phyloP scores from a whole-genome alignment of 2,797 vertebrate genomes.

The Dicrostonyx torquatus region DNA sequence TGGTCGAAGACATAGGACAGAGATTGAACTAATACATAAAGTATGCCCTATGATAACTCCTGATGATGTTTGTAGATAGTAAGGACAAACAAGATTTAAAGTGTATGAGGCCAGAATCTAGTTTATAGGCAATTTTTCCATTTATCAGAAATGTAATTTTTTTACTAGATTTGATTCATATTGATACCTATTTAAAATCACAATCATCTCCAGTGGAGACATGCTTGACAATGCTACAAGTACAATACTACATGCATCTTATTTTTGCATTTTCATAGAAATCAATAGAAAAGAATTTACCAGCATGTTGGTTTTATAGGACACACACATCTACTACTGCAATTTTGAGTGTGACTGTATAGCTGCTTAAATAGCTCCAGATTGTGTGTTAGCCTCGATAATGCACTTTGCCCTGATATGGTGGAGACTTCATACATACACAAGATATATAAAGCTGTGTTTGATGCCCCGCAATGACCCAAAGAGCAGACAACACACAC shows the following conservation, averaged over 20 bases:
- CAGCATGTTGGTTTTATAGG: neutral
- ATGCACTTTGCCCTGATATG: neutral
- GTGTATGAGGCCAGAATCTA: neutral
- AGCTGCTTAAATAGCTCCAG: conserved; percentile 35
- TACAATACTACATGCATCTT: neutral
- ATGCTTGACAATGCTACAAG: neutral
- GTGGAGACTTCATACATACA: conserved; percentile 9
- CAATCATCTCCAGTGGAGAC: neutral
- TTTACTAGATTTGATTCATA: neutral
- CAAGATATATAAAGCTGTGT: conserved; percentile 29
- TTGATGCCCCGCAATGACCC: conserved; percentile 28
- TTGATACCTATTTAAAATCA: conserved; percentile 13
- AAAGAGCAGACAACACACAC: neutral
- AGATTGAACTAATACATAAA: neutral
- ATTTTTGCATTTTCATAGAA: conserved; percentile 8
- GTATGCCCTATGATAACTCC: neutral
- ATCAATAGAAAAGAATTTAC: conserved; percentile 35
- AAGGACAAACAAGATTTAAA: neutral
- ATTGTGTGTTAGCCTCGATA: neutral
- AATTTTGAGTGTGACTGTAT: neutral
- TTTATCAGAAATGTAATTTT: neutral
- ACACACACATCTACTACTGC: neutral
- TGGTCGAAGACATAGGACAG: neutral
- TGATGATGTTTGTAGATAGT: neutral
- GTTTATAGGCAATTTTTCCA: neutral